These are phyloP conservation scores for Sphyrna mokarran DNA, from an alignment of 2,113 vertebrate species.

Conservation along the genomic window DNA sequence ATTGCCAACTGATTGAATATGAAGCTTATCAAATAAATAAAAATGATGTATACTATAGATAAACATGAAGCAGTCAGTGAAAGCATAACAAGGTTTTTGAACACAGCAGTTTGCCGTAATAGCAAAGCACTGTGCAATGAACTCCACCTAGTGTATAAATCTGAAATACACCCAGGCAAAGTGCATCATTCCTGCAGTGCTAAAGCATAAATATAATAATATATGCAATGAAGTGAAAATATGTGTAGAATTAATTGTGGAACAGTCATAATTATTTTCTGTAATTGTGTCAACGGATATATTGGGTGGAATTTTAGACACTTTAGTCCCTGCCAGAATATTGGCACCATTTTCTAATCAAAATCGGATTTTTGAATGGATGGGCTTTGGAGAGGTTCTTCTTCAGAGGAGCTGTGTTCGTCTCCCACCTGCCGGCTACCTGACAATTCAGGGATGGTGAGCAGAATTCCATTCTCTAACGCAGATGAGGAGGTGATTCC, in stretches of 20 bases:
- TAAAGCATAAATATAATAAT: background rate
- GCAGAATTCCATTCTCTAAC: background rate
- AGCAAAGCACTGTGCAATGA: background rate
- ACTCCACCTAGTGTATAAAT: constrained; percentile 29
- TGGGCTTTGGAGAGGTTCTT: background rate
- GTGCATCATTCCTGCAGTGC: background rate
- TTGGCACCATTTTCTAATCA: background rate
- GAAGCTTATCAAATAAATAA: background rate
- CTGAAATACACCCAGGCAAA: constrained; percentile 7
- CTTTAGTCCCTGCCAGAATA: background rate
- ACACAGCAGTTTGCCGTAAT: background rate
- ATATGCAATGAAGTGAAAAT: background rate
- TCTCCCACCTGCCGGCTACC: background rate
- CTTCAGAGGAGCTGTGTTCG: background rate
- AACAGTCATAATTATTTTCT: background rate
- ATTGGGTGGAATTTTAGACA: background rate
- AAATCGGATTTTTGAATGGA: background rate
- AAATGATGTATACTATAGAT: too few relatives aligned
- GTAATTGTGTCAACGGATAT: background rate
- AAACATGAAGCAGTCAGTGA: background rate
- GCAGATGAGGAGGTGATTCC: too few relatives aligned
- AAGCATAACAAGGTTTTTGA: background rate
- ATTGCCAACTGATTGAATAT: background rate
- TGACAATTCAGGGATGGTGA: background rate
- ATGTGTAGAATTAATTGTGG: background rate